A percentile compares a stretch with the other conserved stretches of the same genome.
Conservation (phyloP, 2,113 vertebrate species). For the Ptyas mucosa region DNA sequence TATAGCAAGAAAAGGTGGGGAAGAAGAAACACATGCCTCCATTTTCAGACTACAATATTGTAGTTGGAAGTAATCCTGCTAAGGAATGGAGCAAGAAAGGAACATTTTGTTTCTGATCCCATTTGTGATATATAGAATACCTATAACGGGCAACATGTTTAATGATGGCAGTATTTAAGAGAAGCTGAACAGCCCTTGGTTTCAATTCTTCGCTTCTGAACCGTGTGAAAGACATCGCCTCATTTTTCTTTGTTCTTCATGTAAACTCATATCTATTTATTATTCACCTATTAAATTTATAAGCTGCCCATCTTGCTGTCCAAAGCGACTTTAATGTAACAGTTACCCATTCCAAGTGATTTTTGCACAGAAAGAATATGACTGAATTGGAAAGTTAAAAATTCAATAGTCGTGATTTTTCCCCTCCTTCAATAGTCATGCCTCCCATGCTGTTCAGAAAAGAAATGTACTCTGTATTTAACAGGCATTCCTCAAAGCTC, state of each 20-base stretch:
- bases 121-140: slow-evolving; percentile 5
- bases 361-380: neutral
- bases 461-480: neutral
- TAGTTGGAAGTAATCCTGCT: neutral
- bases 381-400: neutral
- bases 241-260: neutral
- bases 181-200: neutral
- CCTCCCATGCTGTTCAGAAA: neutral
- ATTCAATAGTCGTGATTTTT: too few species aligned
- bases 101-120: neutral
- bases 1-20: neutral
- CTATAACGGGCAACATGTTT: neutral
- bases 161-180: neutral
- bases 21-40: neutral
- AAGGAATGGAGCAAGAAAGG: neutral
- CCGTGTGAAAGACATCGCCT: neutral
- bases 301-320: neutral
- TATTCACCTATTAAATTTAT: neutral
- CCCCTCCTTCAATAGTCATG: too few species aligned
- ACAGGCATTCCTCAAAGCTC: neutral
- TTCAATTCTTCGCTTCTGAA: neutral
- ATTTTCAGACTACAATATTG: neutral
- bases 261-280: neutral
- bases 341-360: neutral
- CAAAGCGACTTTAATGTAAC: neutral